A percentile compares a stretch with the other conserved stretches of the same genome.
Evolutionary conservation across 1,140 invertebrate genomes (phyloP).

Genomic region (Ceratoteleas bidentatus): DNA sequence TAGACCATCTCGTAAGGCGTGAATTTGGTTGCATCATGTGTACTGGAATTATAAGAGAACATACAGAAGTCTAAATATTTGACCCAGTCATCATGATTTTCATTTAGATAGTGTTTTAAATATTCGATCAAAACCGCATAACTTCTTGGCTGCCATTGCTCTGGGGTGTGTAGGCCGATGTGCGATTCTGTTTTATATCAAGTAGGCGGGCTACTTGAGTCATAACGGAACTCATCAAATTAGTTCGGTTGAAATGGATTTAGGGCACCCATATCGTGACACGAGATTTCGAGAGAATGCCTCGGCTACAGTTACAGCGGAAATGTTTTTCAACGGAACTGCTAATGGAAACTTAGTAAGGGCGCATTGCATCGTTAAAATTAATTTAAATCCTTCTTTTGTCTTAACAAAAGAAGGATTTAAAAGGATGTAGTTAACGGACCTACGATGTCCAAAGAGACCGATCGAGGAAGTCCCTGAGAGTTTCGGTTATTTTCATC

Average conservation of each 20-base stretch:
- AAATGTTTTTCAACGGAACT: not conserved
- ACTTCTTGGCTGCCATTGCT: not conserved
- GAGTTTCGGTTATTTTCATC: constrained; percentile 1
- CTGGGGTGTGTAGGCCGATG: not conserved
- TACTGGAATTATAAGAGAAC: not conserved
- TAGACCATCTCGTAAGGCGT: not conserved
- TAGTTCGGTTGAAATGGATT: not conserved
- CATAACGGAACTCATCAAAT: constrained; percentile 5
- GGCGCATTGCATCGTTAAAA: not conserved
- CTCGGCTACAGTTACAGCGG: not conserved
- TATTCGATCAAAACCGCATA: not conserved
- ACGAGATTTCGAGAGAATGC: not conserved
- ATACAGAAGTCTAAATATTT: not conserved
- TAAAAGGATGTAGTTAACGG: too few relatives aligned
- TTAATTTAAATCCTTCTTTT: not conserved
- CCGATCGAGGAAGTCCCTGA: not conserved
- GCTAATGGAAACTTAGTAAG: not conserved
- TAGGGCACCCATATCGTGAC: constrained; percentile 1
- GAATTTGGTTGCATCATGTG: not conserved
- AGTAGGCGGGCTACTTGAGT: not conserved
- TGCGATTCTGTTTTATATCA: not conserved
- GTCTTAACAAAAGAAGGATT: too few relatives aligned
- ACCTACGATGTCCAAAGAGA: not conserved
- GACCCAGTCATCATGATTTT: not conserved
- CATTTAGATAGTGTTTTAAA: not conserved